Evolutionary conservation across 2,888 invertebrate species (phyloP).

Genomic region (Choreutis nemorana): DNA sequence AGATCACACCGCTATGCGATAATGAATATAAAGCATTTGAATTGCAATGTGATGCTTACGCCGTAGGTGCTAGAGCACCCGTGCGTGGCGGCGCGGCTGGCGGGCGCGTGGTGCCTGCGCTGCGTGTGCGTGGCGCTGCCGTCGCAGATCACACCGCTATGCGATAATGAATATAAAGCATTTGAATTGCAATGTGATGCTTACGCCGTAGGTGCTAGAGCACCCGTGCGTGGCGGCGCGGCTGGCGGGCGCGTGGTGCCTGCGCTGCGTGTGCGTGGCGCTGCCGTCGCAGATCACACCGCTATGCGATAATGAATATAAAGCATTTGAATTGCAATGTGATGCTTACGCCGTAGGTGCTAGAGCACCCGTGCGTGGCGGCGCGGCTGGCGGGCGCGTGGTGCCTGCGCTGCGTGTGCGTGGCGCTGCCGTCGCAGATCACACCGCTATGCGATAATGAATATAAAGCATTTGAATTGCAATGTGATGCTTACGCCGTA

Average conservation of each 20-base stretch:
- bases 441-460: constrained; percentile 95
- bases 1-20: constrained; percentile 94
- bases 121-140: constrained; percentile 94
- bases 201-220: constrained; percentile 87
- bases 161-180: no score
- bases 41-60: no score
- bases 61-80: constrained; percentile 94
- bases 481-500: no score
- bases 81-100: constrained; percentile 89
- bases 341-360: no score
- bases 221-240: constrained; percentile 96
- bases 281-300: constrained; percentile 95
- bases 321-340: no score
- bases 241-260: constrained; percentile 93
- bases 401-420: constrained; percentile 91
- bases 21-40: no score
- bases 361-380: constrained; percentile 94
- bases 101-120: constrained; percentile 94
- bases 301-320: no score
- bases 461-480: no score
- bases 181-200: no score
- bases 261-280: constrained; percentile 91
- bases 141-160: constrained; percentile 90
- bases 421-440: constrained; percentile 93
- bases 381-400: constrained; percentile 94